Conservation (phyloP, 2,888 invertebrate genomes). For the Magallana nippona region DNA sequence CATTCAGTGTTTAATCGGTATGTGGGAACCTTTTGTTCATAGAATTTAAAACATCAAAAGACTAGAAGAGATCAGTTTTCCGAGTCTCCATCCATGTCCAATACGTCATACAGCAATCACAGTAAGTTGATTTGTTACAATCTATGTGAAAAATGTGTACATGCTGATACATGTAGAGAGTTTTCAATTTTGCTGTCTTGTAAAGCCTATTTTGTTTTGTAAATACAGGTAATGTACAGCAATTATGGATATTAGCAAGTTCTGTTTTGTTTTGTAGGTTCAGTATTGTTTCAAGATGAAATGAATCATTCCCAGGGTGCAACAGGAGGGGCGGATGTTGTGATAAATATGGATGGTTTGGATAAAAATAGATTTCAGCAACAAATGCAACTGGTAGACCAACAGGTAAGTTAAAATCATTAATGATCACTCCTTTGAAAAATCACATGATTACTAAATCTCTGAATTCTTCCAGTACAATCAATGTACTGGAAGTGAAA, state of each 20-base stretch:
- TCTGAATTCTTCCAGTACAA: no score
- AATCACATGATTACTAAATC: not conserved
- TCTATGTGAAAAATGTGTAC: no score
- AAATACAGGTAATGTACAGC: not conserved
- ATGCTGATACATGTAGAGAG: no score
- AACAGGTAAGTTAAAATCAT: constrained; percentile 84
- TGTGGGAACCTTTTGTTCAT: constrained; percentile 52
- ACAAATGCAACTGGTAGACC: constrained; percentile 86
- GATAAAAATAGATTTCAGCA: constrained; percentile 81
- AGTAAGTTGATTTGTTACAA: constrained; percentile 64
- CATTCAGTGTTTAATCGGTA: not conserved
- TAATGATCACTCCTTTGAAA: not conserved
- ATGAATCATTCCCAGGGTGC: constrained; percentile 66
- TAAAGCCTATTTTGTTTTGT: not conserved
- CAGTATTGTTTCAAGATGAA: constrained; percentile 81
- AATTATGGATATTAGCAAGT: not conserved
- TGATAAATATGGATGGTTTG: constrained; percentile 89
- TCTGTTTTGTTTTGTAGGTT: constrained; percentile 76
- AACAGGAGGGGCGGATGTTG: constrained; percentile 85
- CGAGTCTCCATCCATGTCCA: constrained; percentile 76
- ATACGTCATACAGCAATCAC: constrained; percentile 78
- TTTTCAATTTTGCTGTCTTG: not conserved
- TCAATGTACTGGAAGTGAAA: no score
- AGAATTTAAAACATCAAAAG: constrained; percentile 97
- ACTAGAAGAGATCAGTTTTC: constrained; percentile 91